A percentile compares a stretch with the other conserved stretches of the same genome.
Conservation (phyloP, 2,113 vertebrate species). For the Anolis sagrei region DNA sequence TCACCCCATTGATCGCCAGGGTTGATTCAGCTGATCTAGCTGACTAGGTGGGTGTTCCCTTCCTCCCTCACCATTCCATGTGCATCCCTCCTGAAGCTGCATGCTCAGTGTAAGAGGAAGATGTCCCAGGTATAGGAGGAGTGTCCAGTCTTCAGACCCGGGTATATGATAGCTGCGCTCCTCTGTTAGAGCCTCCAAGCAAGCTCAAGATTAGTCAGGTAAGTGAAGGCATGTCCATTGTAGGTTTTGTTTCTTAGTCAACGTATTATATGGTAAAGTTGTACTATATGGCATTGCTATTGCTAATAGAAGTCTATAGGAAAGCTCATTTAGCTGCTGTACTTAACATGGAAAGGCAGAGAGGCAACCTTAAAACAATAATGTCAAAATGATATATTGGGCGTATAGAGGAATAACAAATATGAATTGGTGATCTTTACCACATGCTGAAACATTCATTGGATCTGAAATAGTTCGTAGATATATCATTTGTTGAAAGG, state of each 20-base stretch:
- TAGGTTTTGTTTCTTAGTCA: not conserved
- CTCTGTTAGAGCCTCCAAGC: no score
- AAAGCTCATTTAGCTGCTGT: conserved; percentile 12
- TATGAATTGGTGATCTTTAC: conserved; percentile 33
- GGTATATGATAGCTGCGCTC: no score
- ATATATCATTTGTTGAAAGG: conserved; percentile 30
- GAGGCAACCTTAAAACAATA: not conserved
- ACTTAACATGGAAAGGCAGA: not conserved
- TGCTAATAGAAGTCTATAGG: not conserved
- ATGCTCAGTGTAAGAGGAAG: no score
- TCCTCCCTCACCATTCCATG: no score
- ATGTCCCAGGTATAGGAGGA: no score
- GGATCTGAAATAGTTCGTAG: conserved; percentile 26
- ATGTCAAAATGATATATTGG: conserved; percentile 4
- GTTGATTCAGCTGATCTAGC: no score
- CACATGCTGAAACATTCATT: not conserved
- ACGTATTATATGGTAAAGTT: not conserved
- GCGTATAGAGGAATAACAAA: conserved; percentile 19
- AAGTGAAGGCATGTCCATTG: no score
- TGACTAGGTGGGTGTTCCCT: no score
- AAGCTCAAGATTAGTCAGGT: no score
- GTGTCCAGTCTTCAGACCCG: no score
- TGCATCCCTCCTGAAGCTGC: no score
- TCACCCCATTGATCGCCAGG: no score
- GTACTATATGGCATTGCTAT: not conserved